Conservation (phyloP, 2,888 invertebrate genomes). For the Dasypogon diadema region DNA sequence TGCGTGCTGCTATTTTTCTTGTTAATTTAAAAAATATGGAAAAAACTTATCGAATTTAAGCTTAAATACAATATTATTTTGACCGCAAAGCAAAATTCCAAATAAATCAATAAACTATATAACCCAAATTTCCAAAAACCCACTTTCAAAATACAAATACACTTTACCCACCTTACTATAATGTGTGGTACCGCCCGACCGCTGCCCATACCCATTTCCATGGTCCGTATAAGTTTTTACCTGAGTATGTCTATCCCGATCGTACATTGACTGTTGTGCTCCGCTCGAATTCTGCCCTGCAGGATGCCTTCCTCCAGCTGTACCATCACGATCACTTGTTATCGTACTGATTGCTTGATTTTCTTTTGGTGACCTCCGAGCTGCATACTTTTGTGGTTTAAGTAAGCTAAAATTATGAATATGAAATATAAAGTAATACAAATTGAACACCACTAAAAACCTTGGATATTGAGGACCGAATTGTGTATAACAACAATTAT, state of each 20-base stretch:
- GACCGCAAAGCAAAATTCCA: not conserved
- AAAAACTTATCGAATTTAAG: not conserved
- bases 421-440: slow-evolving; percentile 56
- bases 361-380: slow-evolving; percentile 72
- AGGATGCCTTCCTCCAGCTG: slow-evolving; percentile 66
- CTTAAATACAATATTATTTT: slow-evolving; percentile 21
- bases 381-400: slow-evolving; percentile 77
- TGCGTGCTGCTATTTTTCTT: not conserved
- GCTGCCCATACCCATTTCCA: slow-evolving; percentile 84
- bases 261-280: slow-evolving; percentile 68
- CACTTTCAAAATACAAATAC: slow-evolving; percentile 66
- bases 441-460: slow-evolving; percentile 70
- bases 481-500: slow-evolving; percentile 94
- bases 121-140: slow-evolving; percentile 70
- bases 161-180: slow-evolving; percentile 87
- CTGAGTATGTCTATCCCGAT: slow-evolving; percentile 82
- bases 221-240: slow-evolving; percentile 97
- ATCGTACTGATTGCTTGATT: slow-evolving; percentile 69
- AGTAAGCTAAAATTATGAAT: slow-evolving; percentile 70
- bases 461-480: slow-evolving; percentile 98
- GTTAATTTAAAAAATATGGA: too few species aligned
- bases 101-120: slow-evolving; percentile 38
- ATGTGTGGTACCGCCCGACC: slow-evolving; percentile 77
- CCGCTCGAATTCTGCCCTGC: slow-evolving; percentile 70
- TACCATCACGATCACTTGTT: slow-evolving; percentile 70